A percentile compares a stretch with the other conserved stretches of the same genome.
These are phyloP conservation scores for Temnothorax nylanderi DNA, from an alignment of 1,140 invertebrate genomes.

Conservation along the genomic window DNA sequence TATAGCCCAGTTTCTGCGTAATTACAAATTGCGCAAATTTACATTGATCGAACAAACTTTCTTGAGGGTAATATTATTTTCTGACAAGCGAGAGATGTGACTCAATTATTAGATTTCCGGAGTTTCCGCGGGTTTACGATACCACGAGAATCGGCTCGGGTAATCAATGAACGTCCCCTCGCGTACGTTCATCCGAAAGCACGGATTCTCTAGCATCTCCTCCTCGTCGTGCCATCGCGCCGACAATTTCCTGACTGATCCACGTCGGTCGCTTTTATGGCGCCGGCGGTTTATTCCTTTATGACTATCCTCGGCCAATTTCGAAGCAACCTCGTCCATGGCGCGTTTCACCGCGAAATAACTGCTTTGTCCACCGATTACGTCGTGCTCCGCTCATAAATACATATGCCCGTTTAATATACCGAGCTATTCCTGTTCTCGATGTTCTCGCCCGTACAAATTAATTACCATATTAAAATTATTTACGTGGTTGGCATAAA, in stretches of 20 bases:
- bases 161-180: constrained; percentile 68
- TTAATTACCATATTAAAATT: constrained; percentile 57
- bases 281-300: constrained; percentile 68
- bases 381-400: constrained; percentile 28
- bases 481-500: constrained; percentile 23
- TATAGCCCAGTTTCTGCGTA: background rate
- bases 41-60: constrained; percentile 29
- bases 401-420: constrained; percentile 50
- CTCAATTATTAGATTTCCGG: constrained; percentile 55
- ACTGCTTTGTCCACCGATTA: constrained; percentile 62
- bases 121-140: constrained; percentile 71
- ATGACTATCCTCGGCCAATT: constrained; percentile 63
- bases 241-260: constrained; percentile 62
- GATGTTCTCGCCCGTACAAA: constrained; percentile 30
- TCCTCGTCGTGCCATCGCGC: background rate
- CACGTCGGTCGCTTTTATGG: constrained; percentile 68
- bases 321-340: constrained; percentile 39
- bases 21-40: constrained; percentile 41
- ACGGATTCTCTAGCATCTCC: constrained; percentile 18
- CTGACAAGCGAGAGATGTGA: constrained; percentile 23
- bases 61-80: constrained; percentile 10
- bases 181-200: constrained; percentile 19
- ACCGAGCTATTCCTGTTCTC: constrained; percentile 19
- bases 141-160: constrained; percentile 21
- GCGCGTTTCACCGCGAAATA: constrained; percentile 41